Percentiles rank a stretch among this genome's conserved stretches.
phyloP scores from a whole-genome alignment of 2,888 invertebrate species.

The Leptopterna dolabrata region DNA sequence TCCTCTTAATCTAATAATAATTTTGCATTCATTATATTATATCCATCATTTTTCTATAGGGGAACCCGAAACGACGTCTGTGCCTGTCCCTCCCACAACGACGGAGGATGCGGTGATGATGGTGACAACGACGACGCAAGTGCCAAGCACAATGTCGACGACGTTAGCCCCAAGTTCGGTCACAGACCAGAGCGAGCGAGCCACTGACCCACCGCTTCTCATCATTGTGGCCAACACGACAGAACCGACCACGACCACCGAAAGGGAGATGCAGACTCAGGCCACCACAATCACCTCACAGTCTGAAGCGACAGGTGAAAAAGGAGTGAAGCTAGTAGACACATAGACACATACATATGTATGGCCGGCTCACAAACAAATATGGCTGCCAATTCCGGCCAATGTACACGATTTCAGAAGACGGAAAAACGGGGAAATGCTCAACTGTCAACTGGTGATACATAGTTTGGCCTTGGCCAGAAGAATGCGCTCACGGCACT shows the following conservation, averaged over 20 bases:
- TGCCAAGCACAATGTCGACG: slow-evolving; percentile 43
- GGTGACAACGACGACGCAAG: slow-evolving; percentile 41
- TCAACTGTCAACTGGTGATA: too few relatives aligned
- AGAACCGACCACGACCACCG: slow-evolving; percentile 27
- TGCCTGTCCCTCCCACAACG: slow-evolving; percentile 54
- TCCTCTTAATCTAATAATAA: too few relatives aligned
- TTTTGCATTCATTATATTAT: neutral
- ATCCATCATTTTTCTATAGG: neutral
- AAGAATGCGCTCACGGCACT: too few relatives aligned
- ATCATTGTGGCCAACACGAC: slow-evolving; percentile 55
- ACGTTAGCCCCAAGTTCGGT: neutral
- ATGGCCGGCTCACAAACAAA: too few relatives aligned
- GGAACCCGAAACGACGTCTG: slow-evolving; percentile 58
- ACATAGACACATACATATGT: too few relatives aligned
- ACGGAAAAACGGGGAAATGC: too few relatives aligned
- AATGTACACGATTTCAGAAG: too few relatives aligned
- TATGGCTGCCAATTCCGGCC: too few relatives aligned
- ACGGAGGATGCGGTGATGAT: slow-evolving; percentile 40
- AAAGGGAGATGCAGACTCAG: slow-evolving; percentile 65
- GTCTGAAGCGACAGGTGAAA: slow-evolving; percentile 66
- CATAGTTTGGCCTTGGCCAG: too few relatives aligned
- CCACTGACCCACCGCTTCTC: slow-evolving; percentile 37
- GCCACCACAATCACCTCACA: slow-evolving; percentile 63
- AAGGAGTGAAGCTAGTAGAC: neutral
- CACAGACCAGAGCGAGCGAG: neutral